Percentiles rank a stretch among this genome's conserved stretches.
Evolutionary conservation across 2,888 invertebrate species (phyloP).

Genomic region (Drosophila recens): DNA sequence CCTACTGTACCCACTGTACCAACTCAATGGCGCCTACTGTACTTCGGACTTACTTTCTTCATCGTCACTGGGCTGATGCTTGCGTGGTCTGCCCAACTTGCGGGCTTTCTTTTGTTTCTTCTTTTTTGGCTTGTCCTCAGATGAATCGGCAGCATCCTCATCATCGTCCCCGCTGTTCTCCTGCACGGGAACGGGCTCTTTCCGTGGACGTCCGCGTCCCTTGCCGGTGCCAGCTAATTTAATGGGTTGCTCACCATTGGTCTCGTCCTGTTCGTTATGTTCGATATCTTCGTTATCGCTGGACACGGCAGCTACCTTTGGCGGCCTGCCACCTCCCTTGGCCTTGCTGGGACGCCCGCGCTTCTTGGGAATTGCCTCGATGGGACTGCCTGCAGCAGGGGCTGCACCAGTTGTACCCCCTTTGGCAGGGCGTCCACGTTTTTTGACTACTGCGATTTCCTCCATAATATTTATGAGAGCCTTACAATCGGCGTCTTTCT

Average conservation of each 20-base stretch:
- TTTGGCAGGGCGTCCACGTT: conserved; percentile 67
- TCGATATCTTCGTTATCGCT: conserved; percentile 45
- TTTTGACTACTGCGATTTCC: conserved; percentile 48
- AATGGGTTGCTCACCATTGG: conserved; percentile 17
- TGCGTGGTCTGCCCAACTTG: conserved; percentile 73
- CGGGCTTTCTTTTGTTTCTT: conserved; percentile 47
- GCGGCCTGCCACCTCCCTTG: conserved; percentile 67
- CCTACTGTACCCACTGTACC: background rate
- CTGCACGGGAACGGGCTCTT: conserved; percentile 22
- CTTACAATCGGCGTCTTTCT: conserved; percentile 1
- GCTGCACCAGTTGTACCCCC: background rate
- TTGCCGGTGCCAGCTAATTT: conserved; percentile 34
- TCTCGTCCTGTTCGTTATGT: conserved; percentile 49
- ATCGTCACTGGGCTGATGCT: conserved; percentile 71
- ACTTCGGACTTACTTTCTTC: conserved; percentile 52
- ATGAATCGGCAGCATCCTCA: conserved; percentile 25
- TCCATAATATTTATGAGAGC: conserved; percentile 45
- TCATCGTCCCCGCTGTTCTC: conserved; percentile 38
- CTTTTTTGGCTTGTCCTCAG: conserved; percentile 23
- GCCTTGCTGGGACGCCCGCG: conserved; percentile 76
- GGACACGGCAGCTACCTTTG: conserved; percentile 36
- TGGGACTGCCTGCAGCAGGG: conserved; percentile 30
- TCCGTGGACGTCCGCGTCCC: conserved; percentile 77
- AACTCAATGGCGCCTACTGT: background rate
- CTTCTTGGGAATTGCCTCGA: conserved; percentile 69